Evolutionary conservation across 2,888 invertebrate species (phyloP).

Genomic region (Ichneumoninae sp.): DNA sequence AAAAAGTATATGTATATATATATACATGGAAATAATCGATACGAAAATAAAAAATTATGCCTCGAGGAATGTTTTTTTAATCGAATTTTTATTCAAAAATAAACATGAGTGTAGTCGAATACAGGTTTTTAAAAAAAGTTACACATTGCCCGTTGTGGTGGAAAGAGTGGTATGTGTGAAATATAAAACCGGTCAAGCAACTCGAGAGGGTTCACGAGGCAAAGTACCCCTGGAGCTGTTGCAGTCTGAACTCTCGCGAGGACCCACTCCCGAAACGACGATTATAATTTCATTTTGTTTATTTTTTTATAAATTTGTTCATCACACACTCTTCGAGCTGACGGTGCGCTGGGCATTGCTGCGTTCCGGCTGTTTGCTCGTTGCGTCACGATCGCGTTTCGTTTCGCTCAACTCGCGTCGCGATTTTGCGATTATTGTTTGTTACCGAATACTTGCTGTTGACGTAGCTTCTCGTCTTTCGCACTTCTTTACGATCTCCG

Average conservation of each 20-base stretch:
- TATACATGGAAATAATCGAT: background rate
- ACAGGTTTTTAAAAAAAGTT: slow-evolving; percentile 18
- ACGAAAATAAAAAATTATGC: background rate
- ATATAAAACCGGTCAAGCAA: slow-evolving; percentile 45
- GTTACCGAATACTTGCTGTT: slow-evolving; percentile 14
- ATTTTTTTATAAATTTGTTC: slow-evolving; percentile 24
- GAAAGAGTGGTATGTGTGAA: slow-evolving; percentile 31
- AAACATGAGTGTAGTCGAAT: background rate
- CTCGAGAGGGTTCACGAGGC: slow-evolving; percentile 25
- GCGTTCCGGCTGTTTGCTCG: slow-evolving; percentile 45
- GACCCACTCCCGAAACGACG: slow-evolving; percentile 2
- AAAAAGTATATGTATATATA: too few relatives aligned
- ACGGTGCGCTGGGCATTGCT: slow-evolving; percentile 47
- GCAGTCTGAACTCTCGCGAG: background rate
- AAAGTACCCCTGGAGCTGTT: slow-evolving; percentile 2
- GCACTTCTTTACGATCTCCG: background rate
- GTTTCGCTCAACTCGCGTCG: slow-evolving; percentile 36
- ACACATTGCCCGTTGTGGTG: background rate
- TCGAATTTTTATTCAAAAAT: background rate
- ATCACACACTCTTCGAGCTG: slow-evolving; percentile 1
- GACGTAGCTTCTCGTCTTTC: slow-evolving; percentile 38
- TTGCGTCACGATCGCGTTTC: slow-evolving; percentile 56
- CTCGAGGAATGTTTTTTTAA: background rate
- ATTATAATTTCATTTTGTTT: background rate
- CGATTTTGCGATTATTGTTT: slow-evolving; percentile 46